These are phyloP conservation scores for Dendrolimus pini DNA, from an alignment of 2,888 invertebrate species.

Conservation along the genomic window DNA sequence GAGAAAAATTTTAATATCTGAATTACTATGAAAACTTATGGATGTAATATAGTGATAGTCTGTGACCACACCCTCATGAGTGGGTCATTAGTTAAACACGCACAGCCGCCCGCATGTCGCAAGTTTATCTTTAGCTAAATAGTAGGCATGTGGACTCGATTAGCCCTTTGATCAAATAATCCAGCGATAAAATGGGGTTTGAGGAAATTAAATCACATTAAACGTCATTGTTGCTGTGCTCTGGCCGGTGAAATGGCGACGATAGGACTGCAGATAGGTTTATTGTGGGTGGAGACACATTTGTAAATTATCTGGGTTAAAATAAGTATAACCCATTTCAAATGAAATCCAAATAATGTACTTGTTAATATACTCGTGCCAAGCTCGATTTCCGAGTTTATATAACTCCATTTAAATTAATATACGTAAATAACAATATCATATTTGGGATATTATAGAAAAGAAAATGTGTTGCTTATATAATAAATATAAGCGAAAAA, in stretches of 20 bases:
- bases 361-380: no score
- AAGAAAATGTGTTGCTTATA: no score
- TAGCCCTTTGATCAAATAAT: constrained; percentile 77
- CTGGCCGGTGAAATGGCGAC: constrained; percentile 10
- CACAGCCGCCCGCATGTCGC: constrained; percentile 74
- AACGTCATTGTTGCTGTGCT: constrained; percentile 51
- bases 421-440: no score
- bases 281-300: neutral
- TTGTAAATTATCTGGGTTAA: neutral
- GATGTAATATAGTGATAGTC: neutral
- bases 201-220: constrained; percentile 72
- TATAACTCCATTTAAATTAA: no score
- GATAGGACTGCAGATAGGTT: neutral
- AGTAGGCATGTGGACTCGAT: constrained; percentile 73
- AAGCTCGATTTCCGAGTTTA: no score
- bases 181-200: constrained; percentile 68
- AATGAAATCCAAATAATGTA: no score
- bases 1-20: no score
- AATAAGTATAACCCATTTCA: neutral
- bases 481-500: no score
- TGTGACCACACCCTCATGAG: constrained; percentile 45
- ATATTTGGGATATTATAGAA: no score
- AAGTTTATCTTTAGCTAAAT: constrained; percentile 74
- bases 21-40: no score
- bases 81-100: constrained; percentile 77